Base-by-base conservation (phyloP, 2,797 vertebrate genomes). In the Lepilemur septentrionalis region DNA sequence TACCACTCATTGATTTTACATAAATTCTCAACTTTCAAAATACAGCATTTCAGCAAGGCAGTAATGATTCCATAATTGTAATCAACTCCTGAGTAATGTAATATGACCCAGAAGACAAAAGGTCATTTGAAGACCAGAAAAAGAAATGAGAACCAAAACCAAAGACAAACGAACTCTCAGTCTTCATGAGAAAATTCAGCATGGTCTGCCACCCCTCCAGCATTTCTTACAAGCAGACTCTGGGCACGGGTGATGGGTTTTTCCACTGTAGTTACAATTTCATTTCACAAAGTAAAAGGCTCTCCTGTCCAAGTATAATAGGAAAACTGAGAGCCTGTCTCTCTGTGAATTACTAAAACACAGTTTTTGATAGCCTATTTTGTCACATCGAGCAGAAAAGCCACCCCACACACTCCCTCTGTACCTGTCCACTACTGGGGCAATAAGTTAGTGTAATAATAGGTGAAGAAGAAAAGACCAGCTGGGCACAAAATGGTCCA, bases 241-340 rank as follows among this genome's bases (percentile, higher is more conserved):
- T 72, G 38, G 57, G 41, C 78, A 94, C 69, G 35, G 82, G 84
- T 94, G 97, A 96, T 78, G 79, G 89, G 93, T 94, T 98, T 97
- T 91, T 93, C 94, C 76, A 85, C 84, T 70, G 79, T 87, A 95
- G 92, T 96, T 97, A 98, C 91, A 97, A 97, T 97, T 97, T 97
- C 95, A 97, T 96, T 94, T 97, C 91, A 96, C 61, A 79, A 95
- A 52, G 93, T 96, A 97, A 97, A 97, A 94, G 93, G 93, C 73
- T 97, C 93, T 97, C 93, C 57, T 10, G 20, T 89, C 91, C 84
- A 70, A 88, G 72, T 79, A 79, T 96, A 97, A 97, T 89, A 94
- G 86, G 89, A 97, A 97, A 97, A 97, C 94, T 94, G 95, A 97
- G 65, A 93, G 83, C 89, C 79, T 95, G 87, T 97, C 93, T 97